A percentile compares a stretch with the other conserved stretches of the same genome.
Evolutionary conservation across 2,113 vertebrate species (phyloP).

Genomic region (Eudorcas thomsonii): DNA sequence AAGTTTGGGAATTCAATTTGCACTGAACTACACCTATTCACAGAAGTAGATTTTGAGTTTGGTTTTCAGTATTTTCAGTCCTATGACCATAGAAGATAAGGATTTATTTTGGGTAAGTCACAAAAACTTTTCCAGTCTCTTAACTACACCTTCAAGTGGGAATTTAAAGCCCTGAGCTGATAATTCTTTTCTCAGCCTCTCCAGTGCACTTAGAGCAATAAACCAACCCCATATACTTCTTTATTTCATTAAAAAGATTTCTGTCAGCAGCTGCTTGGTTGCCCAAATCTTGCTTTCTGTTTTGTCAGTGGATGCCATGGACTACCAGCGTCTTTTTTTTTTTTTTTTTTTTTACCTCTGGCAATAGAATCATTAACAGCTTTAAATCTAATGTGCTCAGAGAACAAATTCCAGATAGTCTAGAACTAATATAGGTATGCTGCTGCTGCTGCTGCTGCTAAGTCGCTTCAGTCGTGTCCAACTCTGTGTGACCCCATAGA

Average conservation of each 20-base stretch:
- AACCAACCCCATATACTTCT: background rate
- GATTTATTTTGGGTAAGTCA: background rate
- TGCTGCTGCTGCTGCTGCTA: too few species aligned
- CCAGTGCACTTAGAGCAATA: background rate
- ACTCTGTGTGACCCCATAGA: too few species aligned
- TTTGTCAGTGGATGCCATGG: background rate
- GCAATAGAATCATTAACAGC: background rate
- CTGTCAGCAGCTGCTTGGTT: background rate
- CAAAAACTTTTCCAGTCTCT: background rate
- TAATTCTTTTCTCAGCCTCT: background rate
- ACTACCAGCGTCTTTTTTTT: background rate
- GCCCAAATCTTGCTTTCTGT: background rate
- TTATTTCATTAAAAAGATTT: background rate
- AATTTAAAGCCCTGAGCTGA: background rate
- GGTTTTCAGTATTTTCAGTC: conserved; percentile 12
- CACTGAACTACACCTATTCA: background rate
- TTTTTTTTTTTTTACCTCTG: background rate
- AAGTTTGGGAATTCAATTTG: background rate
- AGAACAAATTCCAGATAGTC: background rate
- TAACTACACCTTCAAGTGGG: background rate
- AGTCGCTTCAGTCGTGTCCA: too few species aligned
- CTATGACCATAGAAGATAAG: background rate
- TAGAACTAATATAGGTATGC: background rate
- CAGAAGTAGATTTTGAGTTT: background rate
- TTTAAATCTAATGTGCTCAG: background rate